Evolutionary conservation across 2,888 invertebrate species (phyloP).

Genomic region (Carabus problematicus): DNA sequence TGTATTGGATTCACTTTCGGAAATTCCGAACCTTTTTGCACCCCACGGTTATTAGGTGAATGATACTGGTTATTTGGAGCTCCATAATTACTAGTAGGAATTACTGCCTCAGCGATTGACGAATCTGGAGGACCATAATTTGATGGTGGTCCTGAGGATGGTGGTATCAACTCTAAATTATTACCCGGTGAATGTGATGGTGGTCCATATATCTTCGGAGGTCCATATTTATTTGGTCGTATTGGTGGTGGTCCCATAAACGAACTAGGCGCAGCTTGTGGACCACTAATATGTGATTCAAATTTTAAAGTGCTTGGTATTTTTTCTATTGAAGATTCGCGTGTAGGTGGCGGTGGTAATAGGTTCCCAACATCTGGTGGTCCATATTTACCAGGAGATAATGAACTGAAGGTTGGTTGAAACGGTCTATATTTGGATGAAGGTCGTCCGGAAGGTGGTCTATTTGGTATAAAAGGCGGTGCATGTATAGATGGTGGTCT

Average conservation of each 20-base stretch:
- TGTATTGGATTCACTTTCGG: no score
- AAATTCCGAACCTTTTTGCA: no score
- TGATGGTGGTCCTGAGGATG: constrained; percentile 36
- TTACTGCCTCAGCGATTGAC: constrained; percentile 30
- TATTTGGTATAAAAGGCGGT: constrained; percentile 4
- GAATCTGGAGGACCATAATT: constrained; percentile 23
- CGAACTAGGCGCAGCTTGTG: constrained; percentile 18
- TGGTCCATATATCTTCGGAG: constrained; percentile 44
- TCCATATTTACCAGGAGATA: constrained; percentile 22
- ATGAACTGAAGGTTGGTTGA: constrained; percentile 21
- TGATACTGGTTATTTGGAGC: constrained; percentile 10
- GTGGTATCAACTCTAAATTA: constrained; percentile 21
- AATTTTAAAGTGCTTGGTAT: no score
- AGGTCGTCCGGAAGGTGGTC: constrained; percentile 12
- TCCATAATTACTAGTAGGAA: constrained; percentile 18
- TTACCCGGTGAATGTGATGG: constrained; percentile 44
- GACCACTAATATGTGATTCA: neutral
- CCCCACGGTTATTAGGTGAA: neutral
- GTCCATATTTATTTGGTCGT: constrained; percentile 33
- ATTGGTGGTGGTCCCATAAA: constrained; percentile 39
- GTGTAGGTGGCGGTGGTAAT: constrained; percentile 28
- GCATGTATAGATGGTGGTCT: constrained; percentile 26
- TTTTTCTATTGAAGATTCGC: constrained; percentile 9
- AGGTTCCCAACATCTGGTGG: constrained; percentile 19
- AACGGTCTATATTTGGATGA: constrained; percentile 31